Evolutionary conservation across 2,888 invertebrate species (phyloP).

Genomic region (Himalopsyche kuldschensis): DNA sequence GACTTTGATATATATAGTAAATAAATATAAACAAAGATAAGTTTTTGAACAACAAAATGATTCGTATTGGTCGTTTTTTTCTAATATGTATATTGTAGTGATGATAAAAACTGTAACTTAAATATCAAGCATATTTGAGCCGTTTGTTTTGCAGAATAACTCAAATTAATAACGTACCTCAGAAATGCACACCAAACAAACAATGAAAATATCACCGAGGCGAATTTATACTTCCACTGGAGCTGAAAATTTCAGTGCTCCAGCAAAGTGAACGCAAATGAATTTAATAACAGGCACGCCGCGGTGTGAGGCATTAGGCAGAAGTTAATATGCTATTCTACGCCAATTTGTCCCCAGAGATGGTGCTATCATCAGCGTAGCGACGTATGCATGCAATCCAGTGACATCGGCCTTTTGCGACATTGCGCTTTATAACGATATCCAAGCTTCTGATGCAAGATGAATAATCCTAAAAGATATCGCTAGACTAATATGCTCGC

Average conservation of each 20-base stretch:
- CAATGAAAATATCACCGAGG: not conserved
- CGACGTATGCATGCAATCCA: not conserved
- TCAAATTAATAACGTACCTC: not conserved
- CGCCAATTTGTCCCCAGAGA: constrained; percentile 5
- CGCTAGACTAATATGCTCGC: not conserved
- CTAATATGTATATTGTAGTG: too few species aligned
- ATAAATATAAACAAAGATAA: too few species aligned
- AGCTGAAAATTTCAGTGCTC: not conserved
- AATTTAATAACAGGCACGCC: constrained; percentile 3
- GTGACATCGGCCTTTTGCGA: not conserved
- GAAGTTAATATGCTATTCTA: constrained; percentile 1
- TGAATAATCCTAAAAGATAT: not conserved
- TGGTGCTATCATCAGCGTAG: not conserved
- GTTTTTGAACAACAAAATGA: too few species aligned
- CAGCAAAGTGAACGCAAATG: not conserved
- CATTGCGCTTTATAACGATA: not conserved
- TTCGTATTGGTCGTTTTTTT: too few species aligned
- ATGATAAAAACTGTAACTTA: too few species aligned
- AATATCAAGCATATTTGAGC: not conserved
- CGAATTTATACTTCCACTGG: not conserved
- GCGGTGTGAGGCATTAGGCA: not conserved
- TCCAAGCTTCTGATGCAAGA: not conserved
- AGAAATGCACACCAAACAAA: not conserved
- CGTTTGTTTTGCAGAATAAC: not conserved
- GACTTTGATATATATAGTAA: too few species aligned